These are phyloP conservation scores for Aplodontia rufa DNA, from an alignment of 2,113 vertebrate genomes.

Conservation along the genomic window DNA sequence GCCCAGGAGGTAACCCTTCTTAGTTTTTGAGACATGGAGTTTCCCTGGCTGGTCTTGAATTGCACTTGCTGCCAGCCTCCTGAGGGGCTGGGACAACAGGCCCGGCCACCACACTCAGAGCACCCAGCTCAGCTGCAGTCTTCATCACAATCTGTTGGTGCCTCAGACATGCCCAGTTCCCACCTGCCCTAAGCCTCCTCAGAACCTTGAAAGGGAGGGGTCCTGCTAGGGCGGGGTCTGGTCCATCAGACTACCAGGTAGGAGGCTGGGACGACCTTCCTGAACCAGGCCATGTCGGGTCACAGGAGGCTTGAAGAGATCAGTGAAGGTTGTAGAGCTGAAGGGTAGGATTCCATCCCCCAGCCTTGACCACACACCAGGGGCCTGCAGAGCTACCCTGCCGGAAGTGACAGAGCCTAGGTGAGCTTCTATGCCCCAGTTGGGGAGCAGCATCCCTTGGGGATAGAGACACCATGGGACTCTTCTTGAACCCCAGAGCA, in stretches of 20 bases:
- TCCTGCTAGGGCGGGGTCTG: not conserved
- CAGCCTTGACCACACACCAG: conserved; percentile 50
- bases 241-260: not conserved
- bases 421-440: not conserved
- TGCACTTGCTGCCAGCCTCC: not conserved
- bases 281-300: conserved; percentile 60
- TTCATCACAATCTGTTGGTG: not conserved
- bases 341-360: conserved; percentile 47
- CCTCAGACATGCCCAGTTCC: not conserved
- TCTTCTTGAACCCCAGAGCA: too few species aligned
- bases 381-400: conserved; percentile 67
- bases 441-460: too few species aligned
- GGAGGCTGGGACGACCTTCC: not conserved
- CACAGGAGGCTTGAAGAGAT: not conserved
- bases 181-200: not conserved
- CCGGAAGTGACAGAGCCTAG: fast-evolving
- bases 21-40: not conserved
- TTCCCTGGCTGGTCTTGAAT: too few species aligned
- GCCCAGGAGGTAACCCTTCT: too few species aligned
- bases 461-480: not conserved
- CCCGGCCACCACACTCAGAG: too few species aligned
- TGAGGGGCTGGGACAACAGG: not conserved
- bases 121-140: fast-evolving
- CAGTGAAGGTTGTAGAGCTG: fast-evolving
- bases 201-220: not conserved